Percentiles rank a stretch among this genome's conserved stretches.
phyloP scores from a whole-genome alignment of 92 coral and sea anemone species.

The Zoanthus sociatus region DNA sequence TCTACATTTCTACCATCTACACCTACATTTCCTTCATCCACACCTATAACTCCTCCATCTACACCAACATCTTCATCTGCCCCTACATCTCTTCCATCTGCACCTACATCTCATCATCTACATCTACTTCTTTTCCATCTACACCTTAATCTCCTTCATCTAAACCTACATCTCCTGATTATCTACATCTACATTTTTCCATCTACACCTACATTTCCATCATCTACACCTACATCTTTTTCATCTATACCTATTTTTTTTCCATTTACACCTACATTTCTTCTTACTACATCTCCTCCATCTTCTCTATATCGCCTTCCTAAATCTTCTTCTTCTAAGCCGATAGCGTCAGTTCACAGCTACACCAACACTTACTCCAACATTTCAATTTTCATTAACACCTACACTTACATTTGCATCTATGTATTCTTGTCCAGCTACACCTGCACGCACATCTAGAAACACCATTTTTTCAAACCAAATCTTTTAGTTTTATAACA shows the following conservation, averaged over 20 bases:
- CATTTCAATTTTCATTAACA: not conserved
- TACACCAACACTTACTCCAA: not conserved
- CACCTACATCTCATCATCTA: not conserved
- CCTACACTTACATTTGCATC: not conserved
- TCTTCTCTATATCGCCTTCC: no score
- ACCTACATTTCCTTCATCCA: no score
- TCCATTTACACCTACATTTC: not conserved
- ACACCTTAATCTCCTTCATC: not conserved
- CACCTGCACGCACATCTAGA: not conserved
- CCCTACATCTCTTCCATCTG: no score
- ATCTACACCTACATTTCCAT: no score
- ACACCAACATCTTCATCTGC: not conserved
- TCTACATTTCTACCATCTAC: not conserved
- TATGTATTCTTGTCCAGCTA: not conserved
- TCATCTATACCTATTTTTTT: no score
- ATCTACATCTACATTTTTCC: no score
- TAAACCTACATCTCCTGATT: not conserved
- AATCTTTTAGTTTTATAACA: no score
- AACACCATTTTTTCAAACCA: no score
- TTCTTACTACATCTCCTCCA: not conserved
- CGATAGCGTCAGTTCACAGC: not conserved
- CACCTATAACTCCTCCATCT: not conserved
- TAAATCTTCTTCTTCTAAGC: not conserved
- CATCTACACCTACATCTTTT: not conserved
- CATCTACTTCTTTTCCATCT: not conserved